These are phyloP conservation scores for Leptopilina drosophilae DNA, from an alignment of 2,888 invertebrate genomes.

Conservation along the genomic window DNA sequence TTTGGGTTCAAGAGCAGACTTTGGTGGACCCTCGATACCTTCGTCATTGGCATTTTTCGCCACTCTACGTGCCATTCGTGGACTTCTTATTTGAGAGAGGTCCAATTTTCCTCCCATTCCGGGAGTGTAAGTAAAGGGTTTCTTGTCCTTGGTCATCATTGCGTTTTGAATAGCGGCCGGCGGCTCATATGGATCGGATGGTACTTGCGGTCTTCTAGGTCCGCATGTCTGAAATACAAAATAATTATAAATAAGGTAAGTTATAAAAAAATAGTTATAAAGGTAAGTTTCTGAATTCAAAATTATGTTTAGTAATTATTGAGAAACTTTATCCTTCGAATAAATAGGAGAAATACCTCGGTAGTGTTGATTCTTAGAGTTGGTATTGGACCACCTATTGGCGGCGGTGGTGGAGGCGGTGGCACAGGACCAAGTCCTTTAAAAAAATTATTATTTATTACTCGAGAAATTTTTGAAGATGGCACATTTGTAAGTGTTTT, in stretches of 20 bases:
- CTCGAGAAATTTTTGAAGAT: not conserved
- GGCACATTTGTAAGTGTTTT: too few species aligned
- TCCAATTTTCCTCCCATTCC: constrained; percentile 87
- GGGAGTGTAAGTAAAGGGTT: constrained; percentile 97
- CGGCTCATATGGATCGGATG: constrained; percentile 80
- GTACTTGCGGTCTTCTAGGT: constrained; percentile 56
- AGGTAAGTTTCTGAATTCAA: too few species aligned
- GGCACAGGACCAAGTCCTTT: constrained; percentile 72
- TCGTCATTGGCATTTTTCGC: constrained; percentile 85
- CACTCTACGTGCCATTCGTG: constrained; percentile 90
- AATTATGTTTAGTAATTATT: too few species aligned
- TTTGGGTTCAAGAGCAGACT: constrained; percentile 78
- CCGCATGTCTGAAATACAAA: constrained; percentile 44
- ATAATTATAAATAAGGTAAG: too few species aligned
- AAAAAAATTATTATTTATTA: constrained; percentile 52
- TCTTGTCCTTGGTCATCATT: constrained; percentile 97
- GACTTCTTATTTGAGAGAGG: constrained; percentile 92
- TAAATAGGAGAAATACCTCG: constrained; percentile 72
- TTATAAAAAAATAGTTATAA: too few species aligned
- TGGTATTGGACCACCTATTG: constrained; percentile 78
- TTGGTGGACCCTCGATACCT: constrained; percentile 80
- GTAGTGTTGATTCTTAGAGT: constrained; percentile 77
- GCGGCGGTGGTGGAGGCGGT: constrained; percentile 81
- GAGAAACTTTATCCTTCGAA: too few species aligned
- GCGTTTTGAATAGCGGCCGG: constrained; percentile 95